These are phyloP conservation scores for Gymnorhina tibicen DNA, from an alignment of 2,113 vertebrate genomes.

Conservation along the genomic window DNA sequence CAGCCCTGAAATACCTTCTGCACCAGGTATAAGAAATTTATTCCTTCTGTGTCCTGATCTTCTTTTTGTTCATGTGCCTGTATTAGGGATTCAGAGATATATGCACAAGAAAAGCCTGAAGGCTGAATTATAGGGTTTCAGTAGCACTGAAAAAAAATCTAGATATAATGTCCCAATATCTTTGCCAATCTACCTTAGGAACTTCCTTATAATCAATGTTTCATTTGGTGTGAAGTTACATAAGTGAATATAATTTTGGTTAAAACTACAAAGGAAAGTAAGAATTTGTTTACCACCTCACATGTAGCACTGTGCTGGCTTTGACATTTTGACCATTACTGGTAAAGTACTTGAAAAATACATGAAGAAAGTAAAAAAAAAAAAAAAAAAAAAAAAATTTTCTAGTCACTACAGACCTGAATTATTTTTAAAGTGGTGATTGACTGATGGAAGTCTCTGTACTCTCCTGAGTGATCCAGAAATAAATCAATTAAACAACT, in stretches of 20 bases:
- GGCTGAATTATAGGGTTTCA: background rate
- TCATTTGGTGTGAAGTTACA: background rate
- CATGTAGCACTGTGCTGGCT: background rate
- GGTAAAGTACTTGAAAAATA: background rate
- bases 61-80: background rate
- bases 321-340: background rate
- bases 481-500: background rate
- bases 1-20: background rate
- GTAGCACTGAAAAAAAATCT: background rate
- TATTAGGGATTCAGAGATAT: background rate
- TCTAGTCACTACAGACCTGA: background rate
- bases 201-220: background rate
- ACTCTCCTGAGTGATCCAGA: background rate
- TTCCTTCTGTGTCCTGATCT: background rate
- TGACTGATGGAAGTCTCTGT: background rate
- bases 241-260: background rate
- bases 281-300: background rate
- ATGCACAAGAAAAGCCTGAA: background rate
- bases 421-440: background rate
- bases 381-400: background rate
- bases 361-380: background rate
- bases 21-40: background rate
- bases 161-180: background rate
- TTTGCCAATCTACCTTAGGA: background rate
- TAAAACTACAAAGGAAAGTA: background rate